Evolutionary conservation across 1,140 invertebrate genomes (phyloP).

Genomic region (Drosophila bipectinata): DNA sequence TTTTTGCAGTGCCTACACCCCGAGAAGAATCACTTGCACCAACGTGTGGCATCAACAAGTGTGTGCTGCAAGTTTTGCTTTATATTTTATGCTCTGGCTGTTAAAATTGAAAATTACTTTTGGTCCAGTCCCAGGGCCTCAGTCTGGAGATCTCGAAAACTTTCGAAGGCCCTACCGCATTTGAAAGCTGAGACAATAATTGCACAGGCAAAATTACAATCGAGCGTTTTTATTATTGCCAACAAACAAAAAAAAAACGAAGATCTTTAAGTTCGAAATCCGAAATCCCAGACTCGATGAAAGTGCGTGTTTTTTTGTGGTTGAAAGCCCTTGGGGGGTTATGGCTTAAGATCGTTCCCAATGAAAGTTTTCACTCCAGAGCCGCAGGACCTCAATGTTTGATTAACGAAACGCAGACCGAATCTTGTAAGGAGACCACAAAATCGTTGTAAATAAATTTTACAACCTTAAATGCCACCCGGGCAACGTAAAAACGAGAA

Average conservation of each 20-base stretch:
- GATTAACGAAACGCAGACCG: constrained; percentile 53
- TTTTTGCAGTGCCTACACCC: neutral
- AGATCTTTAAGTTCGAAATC: constrained; percentile 26
- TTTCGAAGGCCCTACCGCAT: constrained; percentile 60
- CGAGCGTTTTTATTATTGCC: constrained; percentile 68
- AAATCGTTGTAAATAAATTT: constrained; percentile 57
- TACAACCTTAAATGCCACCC: constrained; percentile 54
- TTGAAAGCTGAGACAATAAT: constrained; percentile 80
- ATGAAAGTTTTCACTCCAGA: constrained; percentile 59
- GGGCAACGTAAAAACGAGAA: constrained; percentile 42
- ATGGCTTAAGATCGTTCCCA: constrained; percentile 25
- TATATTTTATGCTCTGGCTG: constrained; percentile 74
- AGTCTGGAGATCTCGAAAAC: neutral
- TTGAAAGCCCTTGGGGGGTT: constrained; percentile 55
- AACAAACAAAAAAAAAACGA: neutral
- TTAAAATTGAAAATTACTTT: constrained; percentile 82
- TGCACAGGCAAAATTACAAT: constrained; percentile 78
- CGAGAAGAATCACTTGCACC: constrained; percentile 44
- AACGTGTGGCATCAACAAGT: constrained; percentile 70
- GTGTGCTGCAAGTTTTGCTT: constrained; percentile 55
- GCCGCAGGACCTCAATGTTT: constrained; percentile 46
- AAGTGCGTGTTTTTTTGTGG: constrained; percentile 74
- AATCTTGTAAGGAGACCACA: constrained; percentile 9
- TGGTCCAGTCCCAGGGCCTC: constrained; percentile 25
- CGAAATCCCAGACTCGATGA: constrained; percentile 39